Percentiles rank a stretch among this genome's conserved stretches.
Conservation (phyloP, 2,113 vertebrate species). For the Bombycilla garrulus region DNA sequence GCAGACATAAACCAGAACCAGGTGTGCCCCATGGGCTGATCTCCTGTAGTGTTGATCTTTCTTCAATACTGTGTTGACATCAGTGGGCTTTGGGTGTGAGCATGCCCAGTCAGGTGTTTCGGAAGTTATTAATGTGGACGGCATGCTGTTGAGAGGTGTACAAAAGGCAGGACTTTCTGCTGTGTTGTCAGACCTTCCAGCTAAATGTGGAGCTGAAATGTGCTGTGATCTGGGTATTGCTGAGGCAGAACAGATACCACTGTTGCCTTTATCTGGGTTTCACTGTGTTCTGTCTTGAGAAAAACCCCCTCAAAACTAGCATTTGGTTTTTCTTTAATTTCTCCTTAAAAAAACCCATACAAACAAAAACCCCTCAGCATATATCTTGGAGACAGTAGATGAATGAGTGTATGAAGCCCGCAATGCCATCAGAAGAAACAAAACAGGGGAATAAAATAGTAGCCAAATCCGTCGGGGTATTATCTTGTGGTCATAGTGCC, state of each 20-base stretch:
- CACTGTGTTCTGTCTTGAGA: not conserved
- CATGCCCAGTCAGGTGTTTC: not conserved
- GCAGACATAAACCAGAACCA: constrained; percentile 19
- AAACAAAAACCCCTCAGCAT: fast-evolving
- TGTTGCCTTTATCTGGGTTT: not conserved
- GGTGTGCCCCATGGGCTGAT: constrained; percentile 2
- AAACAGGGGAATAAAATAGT: fast-evolving
- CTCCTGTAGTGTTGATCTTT: not conserved
- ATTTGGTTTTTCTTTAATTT: not conserved
- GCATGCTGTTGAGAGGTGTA: not conserved
- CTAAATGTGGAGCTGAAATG: not conserved
- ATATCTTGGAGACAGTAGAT: not conserved
- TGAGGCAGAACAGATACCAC: not conserved
- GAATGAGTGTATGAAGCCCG: not conserved
- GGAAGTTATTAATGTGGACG: not conserved
- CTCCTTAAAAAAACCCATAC: fast-evolving
- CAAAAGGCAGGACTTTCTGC: not conserved
- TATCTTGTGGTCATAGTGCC: constrained; percentile 35
- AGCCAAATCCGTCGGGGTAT: too few species aligned
- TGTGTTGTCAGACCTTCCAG: not conserved
- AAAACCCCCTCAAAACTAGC: not conserved
- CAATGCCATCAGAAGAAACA: not conserved
- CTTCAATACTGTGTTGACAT: not conserved
- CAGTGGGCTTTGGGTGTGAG: not conserved
- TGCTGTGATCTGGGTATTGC: not conserved